Base-by-base conservation (phyloP, 2,113 vertebrate species). In the Callipepla squamata region DNA sequence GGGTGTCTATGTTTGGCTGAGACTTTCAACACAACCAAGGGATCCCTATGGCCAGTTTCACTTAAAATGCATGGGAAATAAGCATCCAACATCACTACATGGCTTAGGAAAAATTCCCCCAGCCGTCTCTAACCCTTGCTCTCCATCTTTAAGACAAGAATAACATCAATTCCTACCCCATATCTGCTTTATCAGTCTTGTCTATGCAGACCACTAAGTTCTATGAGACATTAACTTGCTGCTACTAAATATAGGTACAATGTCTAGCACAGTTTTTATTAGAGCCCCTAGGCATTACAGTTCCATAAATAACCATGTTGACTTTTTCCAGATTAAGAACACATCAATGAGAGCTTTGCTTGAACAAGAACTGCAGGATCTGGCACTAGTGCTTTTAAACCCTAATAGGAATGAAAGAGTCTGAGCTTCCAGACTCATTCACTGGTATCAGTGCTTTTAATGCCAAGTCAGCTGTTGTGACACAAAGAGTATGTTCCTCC, bases 281-380 rank as follows among this genome's bases (percentile, higher is more conserved):
- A 73, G 91, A 95, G 91, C 67, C 89, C 70, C 87, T 91, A 92
- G 92, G 92, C 91, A 69, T 87, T 87, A 87, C 87, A 92, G 84
- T 75, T 93, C 92, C 94, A 95, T 96, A 96, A 96, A 96, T 96
- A 96, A 76, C 89, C 81, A 93, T 91, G 95, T 93, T 96, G 94
- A 93, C 91, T 96, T 93, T 93, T 94, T 94, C 87, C 91, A 94
- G 96, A 96, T 95, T 93, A 96, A 94, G 95, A 95, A 93, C 81
- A 94, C 79, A 93, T 94, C 90, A 96, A 92, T 89, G 84, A 63
- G 84, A 91, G 78, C 78, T 96, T 93, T 91, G 81, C 95, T 89
- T n/a, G 68, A 93, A 87, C 63, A 90, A 91, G 81, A 92, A 70
- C 92, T 95, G 92, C 75, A 92, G 89, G 72, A 92, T 89, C 90